phyloP scores from a whole-genome alignment of 2,888 invertebrate species.

The Fragum whitleyi region DNA sequence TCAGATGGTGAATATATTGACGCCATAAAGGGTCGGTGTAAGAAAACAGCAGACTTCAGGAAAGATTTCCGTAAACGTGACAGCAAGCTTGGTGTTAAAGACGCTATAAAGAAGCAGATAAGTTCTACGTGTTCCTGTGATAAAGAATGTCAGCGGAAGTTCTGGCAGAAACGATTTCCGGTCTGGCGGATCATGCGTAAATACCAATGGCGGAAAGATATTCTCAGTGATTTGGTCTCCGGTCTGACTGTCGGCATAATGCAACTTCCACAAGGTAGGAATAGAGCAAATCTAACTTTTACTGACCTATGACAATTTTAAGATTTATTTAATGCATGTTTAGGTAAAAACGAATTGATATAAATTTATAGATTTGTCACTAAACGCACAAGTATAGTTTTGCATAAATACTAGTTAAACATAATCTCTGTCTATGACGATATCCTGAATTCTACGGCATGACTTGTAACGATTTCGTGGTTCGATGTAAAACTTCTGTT shows the following conservation, averaged over 20 bases:
- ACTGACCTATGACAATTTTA: no score
- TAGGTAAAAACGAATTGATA: no score
- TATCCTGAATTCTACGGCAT: no score
- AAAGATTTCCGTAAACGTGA: constrained; percentile 40
- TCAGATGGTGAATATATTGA: constrained; percentile 51
- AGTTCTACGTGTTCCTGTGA: constrained; percentile 48
- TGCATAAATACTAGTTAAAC: no score
- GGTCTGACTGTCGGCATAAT: constrained; percentile 92
- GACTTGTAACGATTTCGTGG: no score
- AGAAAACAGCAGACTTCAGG: constrained; percentile 59
- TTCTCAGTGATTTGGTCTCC: constrained; percentile 91
- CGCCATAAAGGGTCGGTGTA: constrained; percentile 52
- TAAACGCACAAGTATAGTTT: no score
- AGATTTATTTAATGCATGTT: neutral
- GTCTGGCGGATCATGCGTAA: constrained; percentile 71
- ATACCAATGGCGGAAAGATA: constrained; percentile 85
- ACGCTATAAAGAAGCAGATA: constrained; percentile 30
- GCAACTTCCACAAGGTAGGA: constrained; percentile 85
- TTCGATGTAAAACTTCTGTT: no score
- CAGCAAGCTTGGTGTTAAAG: constrained; percentile 24
- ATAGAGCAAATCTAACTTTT: no score
- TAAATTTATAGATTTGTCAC: no score
- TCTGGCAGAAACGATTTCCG: constrained; percentile 57
- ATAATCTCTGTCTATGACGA: no score
- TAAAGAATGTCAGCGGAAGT: constrained; percentile 51